Base-by-base conservation (phyloP, 2,888 invertebrate genomes). In the Epirrita christyi region DNA sequence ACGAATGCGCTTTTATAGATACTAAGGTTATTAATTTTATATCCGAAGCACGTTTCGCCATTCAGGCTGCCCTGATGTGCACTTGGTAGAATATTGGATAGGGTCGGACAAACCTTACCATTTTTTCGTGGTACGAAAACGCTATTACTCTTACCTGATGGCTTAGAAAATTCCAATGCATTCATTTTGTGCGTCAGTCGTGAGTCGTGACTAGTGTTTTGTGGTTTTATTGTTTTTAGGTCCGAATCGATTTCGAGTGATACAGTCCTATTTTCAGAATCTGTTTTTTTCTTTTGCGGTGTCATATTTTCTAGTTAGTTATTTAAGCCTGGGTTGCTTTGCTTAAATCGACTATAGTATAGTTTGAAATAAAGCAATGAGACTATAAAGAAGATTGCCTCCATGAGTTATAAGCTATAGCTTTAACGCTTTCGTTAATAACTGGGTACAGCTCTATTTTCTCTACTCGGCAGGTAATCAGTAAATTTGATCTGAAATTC, bases 41-140 rank as follows among this genome's bases (percentile, higher is more conserved):
- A 84, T 64, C 70, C 83, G 61, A 60, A 71, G 73, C 85, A 85
- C 85, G 86, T 83, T 71, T 64, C 72, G 63, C 66, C 66, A 69
- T 72, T 71, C 69, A 75, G 68, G 71, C 66, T 70, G 72, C 78
- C 76, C 77, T 66, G 69, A 72, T 69, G 75, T 70, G 70, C 64
- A 67, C 56, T 71, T 70, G 69, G 63, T 72, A 64, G 74, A 78
- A 77, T 75, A 73, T 75, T 61, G 69, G 71, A 72, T 69, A 63
- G 65, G 66, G 62, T 62, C 64, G 57, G 54, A 43, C 32, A 67
- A 64, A 67, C 63, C 70, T 68, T 66, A 73, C 70, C 62, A 75
- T 78, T 80, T 78, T 78, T 80, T 70, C 72, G 64, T 70, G 64
- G 63, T 63, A 63, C 50, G 62, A 65, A 63, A 62, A 63, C 62